phyloP scores from a whole-genome alignment of 2,888 invertebrate species.

The Phasia obesa region DNA sequence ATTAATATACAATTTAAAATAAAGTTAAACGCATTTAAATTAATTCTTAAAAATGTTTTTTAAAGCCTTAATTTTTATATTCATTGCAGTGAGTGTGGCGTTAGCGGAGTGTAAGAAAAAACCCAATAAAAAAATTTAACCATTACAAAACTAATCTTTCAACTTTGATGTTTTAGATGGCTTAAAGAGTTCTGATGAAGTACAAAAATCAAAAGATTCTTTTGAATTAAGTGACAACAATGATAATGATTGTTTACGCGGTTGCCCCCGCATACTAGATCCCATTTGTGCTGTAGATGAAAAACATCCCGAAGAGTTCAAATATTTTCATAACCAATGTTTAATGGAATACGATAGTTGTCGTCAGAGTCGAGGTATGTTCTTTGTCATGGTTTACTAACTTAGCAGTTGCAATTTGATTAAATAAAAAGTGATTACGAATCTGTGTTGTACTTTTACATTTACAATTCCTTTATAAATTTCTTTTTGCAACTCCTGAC shows the following conservation, averaged over 20 bases:
- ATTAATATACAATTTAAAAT: neutral
- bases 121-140: neutral
- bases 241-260: constrained; percentile 65
- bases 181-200: neutral
- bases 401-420: neutral
- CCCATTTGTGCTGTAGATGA: constrained; percentile 74
- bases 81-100: neutral
- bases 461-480: neutral
- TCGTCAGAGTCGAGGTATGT: constrained; percentile 71
- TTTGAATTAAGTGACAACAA: neutral
- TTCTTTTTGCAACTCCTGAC: constrained; percentile 23
- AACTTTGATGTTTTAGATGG: neutral
- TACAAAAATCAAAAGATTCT: neutral
- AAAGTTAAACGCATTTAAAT: neutral
- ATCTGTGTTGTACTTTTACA: constrained; percentile 9
- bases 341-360: constrained; percentile 73
- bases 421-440: neutral
- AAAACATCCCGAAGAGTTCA: constrained; percentile 62
- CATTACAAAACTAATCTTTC: neutral
- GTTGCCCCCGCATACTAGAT: constrained; percentile 73
- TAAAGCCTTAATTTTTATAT: neutral
- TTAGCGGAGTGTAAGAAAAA: neutral
- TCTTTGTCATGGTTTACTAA: neutral
- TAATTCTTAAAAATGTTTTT: neutral
- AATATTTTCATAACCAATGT: constrained; percentile 75